Conservation (phyloP, 2,797 vertebrate genomes). For the Sphaeramia orbicularis region DNA sequence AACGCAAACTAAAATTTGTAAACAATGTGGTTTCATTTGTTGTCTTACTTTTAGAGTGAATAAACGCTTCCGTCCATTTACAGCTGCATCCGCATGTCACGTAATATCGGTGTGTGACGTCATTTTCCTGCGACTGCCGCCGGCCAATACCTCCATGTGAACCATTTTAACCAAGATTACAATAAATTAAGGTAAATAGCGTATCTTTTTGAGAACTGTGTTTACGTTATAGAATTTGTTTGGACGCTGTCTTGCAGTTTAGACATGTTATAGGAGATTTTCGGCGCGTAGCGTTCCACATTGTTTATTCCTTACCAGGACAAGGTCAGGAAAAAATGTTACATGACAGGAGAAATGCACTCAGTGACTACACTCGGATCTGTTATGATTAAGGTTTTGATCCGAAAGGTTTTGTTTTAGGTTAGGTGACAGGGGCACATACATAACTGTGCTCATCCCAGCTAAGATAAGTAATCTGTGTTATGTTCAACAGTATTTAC, state of each 20-base stretch:
- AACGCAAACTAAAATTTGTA: background rate
- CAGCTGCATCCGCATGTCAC: conserved; percentile 26
- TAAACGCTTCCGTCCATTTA: conserved; percentile 28
- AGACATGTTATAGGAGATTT: background rate
- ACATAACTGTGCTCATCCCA: too few relatives aligned
- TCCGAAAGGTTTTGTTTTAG: rapidly evolving
- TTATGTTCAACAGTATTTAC: background rate
- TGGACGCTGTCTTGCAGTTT: rapidly evolving
- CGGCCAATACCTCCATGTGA: conserved; percentile 68
- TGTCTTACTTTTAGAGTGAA: too few relatives aligned
- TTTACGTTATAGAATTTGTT: rapidly evolving
- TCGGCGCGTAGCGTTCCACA: background rate
- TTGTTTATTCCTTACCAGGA: conserved; percentile 24
- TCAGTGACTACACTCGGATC: background rate
- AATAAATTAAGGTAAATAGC: conserved; percentile 59
- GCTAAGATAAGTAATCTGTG: background rate
- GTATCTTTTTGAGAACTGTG: rapidly evolving
- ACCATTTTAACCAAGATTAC: conserved; percentile 11
- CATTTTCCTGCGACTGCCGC: conserved; percentile 66
- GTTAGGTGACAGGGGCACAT: background rate
- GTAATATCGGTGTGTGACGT: conserved; percentile 26
- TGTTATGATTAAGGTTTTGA: too few relatives aligned
- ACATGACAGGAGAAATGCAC: conserved; percentile 16
- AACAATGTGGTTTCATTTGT: background rate
- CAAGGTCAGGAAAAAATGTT: conserved; percentile 83